Conservation (phyloP, 2,113 vertebrate species). For the Bufo bufo region DNA sequence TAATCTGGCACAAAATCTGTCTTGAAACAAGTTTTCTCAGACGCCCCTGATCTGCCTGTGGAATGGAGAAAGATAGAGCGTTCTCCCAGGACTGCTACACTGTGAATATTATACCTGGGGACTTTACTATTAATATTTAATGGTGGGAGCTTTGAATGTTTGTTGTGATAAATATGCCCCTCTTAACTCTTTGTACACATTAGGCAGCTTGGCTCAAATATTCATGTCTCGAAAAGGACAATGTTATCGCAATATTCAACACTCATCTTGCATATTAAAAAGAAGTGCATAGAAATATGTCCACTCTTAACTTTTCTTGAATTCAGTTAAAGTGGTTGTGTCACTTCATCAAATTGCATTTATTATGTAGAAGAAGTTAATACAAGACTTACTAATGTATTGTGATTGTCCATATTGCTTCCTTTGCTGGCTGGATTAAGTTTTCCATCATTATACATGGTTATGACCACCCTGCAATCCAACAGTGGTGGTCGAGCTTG, state of each 20-base stretch:
- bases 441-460: no score
- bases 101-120: slow-evolving; percentile 23
- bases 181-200: not conserved
- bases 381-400: no score
- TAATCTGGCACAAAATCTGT: slow-evolving; percentile 56
- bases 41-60: slow-evolving; percentile 27
- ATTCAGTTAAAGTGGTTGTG: no score
- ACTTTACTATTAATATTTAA: slow-evolving; percentile 33
- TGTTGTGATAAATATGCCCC: slow-evolving; percentile 20
- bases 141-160: slow-evolving; percentile 38
- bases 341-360: no score
- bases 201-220: not conserved
- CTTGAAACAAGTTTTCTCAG: slow-evolving; percentile 41
- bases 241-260: not conserved
- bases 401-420: no score
- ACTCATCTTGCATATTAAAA: not conserved
- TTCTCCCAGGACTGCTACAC: not conserved
- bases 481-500: no score
- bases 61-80: slow-evolving; percentile 28
- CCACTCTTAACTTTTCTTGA: no score
- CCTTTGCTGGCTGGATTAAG: no score
- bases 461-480: no score
- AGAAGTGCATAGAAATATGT: not conserved
- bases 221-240: not conserved
- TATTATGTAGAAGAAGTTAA: no score